Evolutionary conservation across 2,888 invertebrate genomes (phyloP).

Genomic region (Euzophera pinguis): DNA sequence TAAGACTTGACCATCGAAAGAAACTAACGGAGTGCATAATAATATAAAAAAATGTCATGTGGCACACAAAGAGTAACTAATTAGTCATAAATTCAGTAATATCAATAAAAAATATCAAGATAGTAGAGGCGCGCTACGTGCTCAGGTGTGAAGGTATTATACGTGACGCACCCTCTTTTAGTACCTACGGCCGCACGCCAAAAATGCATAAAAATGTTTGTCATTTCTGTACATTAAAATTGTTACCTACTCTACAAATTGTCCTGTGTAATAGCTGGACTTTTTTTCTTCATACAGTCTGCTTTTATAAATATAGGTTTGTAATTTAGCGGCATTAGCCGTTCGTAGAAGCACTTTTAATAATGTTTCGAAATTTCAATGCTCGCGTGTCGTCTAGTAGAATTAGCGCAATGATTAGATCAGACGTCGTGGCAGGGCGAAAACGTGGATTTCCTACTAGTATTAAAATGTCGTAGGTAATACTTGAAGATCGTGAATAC

Average conservation of each 20-base stretch:
- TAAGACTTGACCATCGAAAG: too few relatives aligned
- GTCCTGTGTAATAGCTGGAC: not conserved
- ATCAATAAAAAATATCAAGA: not conserved
- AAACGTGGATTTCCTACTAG: not conserved
- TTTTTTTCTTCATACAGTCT: not conserved
- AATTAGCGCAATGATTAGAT: constrained; percentile 1
- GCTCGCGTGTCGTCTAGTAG: constrained; percentile 6
- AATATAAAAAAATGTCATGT: not conserved
- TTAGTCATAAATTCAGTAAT: not conserved
- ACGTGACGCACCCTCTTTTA: constrained; percentile 4
- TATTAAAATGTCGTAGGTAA: not conserved
- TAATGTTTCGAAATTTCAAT: constrained; percentile 6
- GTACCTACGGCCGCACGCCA: not conserved
- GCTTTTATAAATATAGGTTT: not conserved
- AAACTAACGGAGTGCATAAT: too few relatives aligned
- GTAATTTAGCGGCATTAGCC: constrained; percentile 4
- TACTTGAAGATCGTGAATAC: too few relatives aligned
- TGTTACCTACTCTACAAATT: constrained; percentile 2
- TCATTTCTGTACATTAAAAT: constrained; percentile 5
- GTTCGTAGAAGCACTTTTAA: constrained; percentile 6
- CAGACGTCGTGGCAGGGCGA: not conserved
- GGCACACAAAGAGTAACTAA: not conserved
- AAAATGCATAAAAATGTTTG: constrained; percentile 9
- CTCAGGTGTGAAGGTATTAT: constrained; percentile 9
- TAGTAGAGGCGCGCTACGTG: not conserved